phyloP scores from a whole-genome alignment of 2,113 vertebrate species.

The Alectura lathami region DNA sequence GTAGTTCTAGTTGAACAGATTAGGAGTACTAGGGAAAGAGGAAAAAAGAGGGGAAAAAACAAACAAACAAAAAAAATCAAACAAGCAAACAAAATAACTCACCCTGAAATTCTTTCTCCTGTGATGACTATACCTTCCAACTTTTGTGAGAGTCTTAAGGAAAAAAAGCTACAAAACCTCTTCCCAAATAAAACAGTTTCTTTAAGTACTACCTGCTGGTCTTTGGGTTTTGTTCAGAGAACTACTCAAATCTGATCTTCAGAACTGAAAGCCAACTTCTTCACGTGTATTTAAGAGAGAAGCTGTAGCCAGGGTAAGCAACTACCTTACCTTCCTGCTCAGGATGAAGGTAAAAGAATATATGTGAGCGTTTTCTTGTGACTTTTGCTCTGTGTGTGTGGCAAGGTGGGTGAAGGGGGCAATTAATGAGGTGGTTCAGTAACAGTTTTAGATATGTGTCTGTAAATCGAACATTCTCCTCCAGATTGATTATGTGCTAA shows the following conservation, averaged over 20 bases:
- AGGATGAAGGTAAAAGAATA: background rate
- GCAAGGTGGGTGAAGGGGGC: no score
- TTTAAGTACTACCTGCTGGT: background rate
- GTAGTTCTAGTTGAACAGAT: background rate
- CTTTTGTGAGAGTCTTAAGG: background rate
- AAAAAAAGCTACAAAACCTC: background rate
- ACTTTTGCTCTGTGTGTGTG: background rate
- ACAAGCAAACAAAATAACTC: no score
- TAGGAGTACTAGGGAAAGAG: background rate
- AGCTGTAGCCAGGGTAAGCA: background rate
- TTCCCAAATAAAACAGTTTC: background rate
- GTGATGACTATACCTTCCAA: background rate
- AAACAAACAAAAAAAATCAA: background rate
- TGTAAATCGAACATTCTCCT: background rate
- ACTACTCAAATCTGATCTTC: background rate
- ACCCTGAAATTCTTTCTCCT: background rate
- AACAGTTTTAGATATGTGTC: background rate
- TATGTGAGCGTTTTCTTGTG: background rate
- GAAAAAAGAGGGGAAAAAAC: background rate
- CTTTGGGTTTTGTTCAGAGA: conserved; percentile 15
- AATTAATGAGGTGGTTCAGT: background rate
- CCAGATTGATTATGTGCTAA: background rate
- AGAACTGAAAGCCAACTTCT: background rate
- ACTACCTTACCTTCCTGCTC: conserved; percentile 21
- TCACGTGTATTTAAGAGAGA: background rate